Conservation (phyloP, 2,888 invertebrate genomes). For the Drosophila ustulata region DNA sequence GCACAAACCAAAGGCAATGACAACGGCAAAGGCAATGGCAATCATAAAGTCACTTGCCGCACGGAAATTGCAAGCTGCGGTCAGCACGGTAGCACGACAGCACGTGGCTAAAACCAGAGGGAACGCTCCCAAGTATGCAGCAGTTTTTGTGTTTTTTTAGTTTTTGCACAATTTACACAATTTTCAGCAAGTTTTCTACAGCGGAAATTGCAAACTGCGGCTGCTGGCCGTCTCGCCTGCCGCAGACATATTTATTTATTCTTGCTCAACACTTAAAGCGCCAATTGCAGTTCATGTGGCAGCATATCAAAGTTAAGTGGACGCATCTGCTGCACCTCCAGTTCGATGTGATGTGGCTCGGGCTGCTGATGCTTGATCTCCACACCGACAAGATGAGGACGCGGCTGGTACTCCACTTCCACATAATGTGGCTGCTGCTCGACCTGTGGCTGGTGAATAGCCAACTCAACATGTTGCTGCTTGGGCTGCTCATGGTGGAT, state of each 20-base stretch:
- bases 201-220: constrained; percentile 74
- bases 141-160: constrained; percentile 14
- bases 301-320: background rate
- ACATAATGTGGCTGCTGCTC: background rate
- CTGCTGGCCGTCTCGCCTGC: constrained; percentile 1
- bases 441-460: constrained; percentile 14
- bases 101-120: constrained; percentile 30
- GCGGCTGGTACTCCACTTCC: background rate
- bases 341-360: constrained; percentile 7
- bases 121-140: constrained; percentile 29
- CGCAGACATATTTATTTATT: constrained; percentile 1
- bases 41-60: constrained; percentile 70
- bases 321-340: background rate
- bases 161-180: constrained; percentile 34
- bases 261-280: constrained; percentile 12
- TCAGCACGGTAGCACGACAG: constrained; percentile 37
- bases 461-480: constrained; percentile 29
- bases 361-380: constrained; percentile 2
- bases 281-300: constrained; percentile 7
- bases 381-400: constrained; percentile 5
- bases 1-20: constrained; percentile 32
- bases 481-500: constrained; percentile 20
- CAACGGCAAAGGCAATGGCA: constrained; percentile 30
- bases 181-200: constrained; percentile 39
- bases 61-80: constrained; percentile 78